Percentiles rank a stretch among this genome's conserved stretches.
These are phyloP conservation scores for Dolomedes plantarius DNA, from an alignment of 2,888 invertebrate genomes.

Conservation along the genomic window DNA sequence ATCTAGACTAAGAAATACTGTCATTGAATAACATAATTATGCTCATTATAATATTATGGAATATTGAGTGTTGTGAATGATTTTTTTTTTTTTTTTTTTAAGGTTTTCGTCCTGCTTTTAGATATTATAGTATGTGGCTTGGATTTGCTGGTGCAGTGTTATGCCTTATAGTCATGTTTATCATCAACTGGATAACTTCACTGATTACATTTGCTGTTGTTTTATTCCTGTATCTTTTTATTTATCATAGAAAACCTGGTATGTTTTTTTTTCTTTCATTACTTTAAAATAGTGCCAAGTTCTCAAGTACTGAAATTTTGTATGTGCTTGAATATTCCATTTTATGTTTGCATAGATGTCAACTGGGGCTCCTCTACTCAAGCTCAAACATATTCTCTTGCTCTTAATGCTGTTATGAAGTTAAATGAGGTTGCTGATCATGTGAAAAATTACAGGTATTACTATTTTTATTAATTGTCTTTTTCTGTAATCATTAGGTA, in stretches of 20 bases:
- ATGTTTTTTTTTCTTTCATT: constrained; percentile 33
- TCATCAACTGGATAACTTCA: constrained; percentile 94
- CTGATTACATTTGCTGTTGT: constrained; percentile 91
- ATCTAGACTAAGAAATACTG: too few relatives aligned
- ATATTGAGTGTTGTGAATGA: too few relatives aligned
- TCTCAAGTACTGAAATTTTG: too few relatives aligned
- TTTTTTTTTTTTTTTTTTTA: too few relatives aligned
- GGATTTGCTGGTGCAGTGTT: constrained; percentile 88
- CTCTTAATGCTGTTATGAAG: constrained; percentile 89
- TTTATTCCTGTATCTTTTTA: constrained; percentile 91
- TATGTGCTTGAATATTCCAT: background rate
- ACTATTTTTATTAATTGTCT: too few relatives aligned
- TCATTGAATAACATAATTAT: too few relatives aligned
- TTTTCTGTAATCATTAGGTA: too few relatives aligned
- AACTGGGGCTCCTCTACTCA: constrained; percentile 99
- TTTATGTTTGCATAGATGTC: constrained; percentile 81
- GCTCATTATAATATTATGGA: too few relatives aligned
- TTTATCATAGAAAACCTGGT: constrained; percentile 95
- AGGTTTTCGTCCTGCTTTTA: constrained; percentile 78
- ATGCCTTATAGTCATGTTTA: constrained; percentile 88
- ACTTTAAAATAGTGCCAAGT: background rate
- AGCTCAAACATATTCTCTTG: constrained; percentile 95
- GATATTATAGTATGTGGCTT: constrained; percentile 92
- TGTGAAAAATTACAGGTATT: constrained; percentile 91
- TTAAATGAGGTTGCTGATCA: constrained; percentile 94